Conservation (phyloP, 2,888 invertebrate genomes). For the Syrphus vitripennis region DNA sequence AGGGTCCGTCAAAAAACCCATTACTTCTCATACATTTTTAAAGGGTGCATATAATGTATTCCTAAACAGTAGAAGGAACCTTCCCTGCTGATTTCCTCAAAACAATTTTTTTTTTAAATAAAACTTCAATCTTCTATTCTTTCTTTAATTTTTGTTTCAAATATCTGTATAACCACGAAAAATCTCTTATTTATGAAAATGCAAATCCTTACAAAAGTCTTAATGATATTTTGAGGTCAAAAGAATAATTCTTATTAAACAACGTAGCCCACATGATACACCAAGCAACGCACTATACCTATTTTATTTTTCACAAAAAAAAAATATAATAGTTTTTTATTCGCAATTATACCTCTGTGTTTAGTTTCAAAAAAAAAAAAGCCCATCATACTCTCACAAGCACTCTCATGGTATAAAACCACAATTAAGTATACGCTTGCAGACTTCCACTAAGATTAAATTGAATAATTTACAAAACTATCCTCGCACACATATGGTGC, state of each 20-base stretch:
- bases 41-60: no score
- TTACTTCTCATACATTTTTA: no score
- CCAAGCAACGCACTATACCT: neutral
- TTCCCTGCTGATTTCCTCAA: no score
- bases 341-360: neutral
- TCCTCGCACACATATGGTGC: constrained; percentile 53
- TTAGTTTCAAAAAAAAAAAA: neutral
- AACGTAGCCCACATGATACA: no score
- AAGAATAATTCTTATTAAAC: neutral
- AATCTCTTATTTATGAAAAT: neutral
- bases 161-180: no score
- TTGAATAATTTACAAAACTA: constrained; percentile 66
- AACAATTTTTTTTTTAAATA: no score
- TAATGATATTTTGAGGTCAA: constrained; percentile 1
- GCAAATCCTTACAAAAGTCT: neutral
- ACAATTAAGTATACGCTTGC: constrained; percentile 48
- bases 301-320: neutral
- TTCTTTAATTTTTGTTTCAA: no score
- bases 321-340: neutral
- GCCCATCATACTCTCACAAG: neutral
- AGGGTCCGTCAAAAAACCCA: no score
- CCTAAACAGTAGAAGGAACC: no score
- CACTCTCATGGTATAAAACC: constrained; percentile 42
- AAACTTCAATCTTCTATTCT: no score
- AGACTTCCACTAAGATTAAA: constrained; percentile 51